phyloP scores from a whole-genome alignment of 1,140 invertebrate species.

The Temnothorax longispinosus region DNA sequence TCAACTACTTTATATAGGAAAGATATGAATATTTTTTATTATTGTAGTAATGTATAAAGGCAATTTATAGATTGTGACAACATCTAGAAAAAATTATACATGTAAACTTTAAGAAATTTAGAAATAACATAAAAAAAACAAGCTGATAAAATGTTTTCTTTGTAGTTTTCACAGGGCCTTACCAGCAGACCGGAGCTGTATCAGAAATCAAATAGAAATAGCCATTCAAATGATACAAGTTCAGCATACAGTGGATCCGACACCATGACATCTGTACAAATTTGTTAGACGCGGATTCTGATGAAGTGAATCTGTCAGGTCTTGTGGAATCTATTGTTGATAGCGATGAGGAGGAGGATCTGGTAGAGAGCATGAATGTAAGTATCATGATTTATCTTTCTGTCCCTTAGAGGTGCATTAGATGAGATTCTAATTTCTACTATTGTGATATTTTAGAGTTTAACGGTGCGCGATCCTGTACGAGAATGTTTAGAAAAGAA shows the following conservation, averaged over 20 bases:
- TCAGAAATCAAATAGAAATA: conserved; percentile 93
- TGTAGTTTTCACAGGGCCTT: conserved; percentile 84
- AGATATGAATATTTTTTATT: background rate
- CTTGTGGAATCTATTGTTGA: conserved; percentile 98
- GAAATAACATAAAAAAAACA: background rate
- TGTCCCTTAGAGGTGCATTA: background rate
- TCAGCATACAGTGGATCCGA: conserved; percentile 98
- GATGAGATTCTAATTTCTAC: conserved; percentile 20
- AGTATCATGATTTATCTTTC: conserved; percentile 74
- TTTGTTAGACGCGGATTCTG: conserved; percentile 92
- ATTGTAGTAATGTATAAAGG: background rate
- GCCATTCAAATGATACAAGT: conserved; percentile 97
- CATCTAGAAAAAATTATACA: background rate
- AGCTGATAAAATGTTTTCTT: conserved; percentile 47
- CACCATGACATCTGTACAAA: conserved; percentile 97
- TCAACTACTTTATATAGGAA: background rate
- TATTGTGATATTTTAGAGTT: conserved; percentile 87
- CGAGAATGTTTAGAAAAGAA: conserved; percentile 99
- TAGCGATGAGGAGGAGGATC: conserved; percentile 97
- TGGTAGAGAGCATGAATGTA: conserved; percentile 96
- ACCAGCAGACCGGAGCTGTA: conserved; percentile 87
- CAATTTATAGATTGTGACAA: background rate
- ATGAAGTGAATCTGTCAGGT: conserved; percentile 96
- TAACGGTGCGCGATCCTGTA: conserved; percentile 96
- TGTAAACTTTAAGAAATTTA: background rate